Base-by-base conservation (phyloP, 2,797 vertebrate genomes). In the Cryptoprocta ferox region DNA sequence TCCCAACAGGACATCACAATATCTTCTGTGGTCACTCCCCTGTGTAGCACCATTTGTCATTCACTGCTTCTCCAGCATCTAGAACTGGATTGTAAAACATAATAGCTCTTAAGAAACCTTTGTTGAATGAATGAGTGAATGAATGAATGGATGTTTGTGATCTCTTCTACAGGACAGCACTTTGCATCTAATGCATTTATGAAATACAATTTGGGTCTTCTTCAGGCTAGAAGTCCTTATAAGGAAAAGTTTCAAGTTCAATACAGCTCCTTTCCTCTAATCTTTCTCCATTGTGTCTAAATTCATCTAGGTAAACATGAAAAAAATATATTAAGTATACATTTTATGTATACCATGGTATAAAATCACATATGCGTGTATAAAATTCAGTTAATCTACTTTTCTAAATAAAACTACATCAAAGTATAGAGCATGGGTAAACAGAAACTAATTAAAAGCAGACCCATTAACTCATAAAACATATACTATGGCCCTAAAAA, bases 321-420 rank as follows among this genome's bases (percentile, higher is more conserved):
- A 75, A 93, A 93, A 68, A 63, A 70, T 15, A 59, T 65, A 83
- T 68, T 76, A 68, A 68, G 39, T 48, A 73, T 68, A 28, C 4
- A 39, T 83, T 91, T 68, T 45, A 37, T n/a, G 12, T 88, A n/a
- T 39, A 63, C 21, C 75, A 13, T 42, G 82, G 1, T 70, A 75
- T 56, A 45, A 53, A 89, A 63, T 65, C 39, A 65, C 8, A 32
- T 68, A 45, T 32, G 16, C 59, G 9, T 65, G 26, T 68, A 65
- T 59, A 68, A 76, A 89, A 81, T 80, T 83, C 26, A 79, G n/a
- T 56, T 89, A 53, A 85, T 89, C 63, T 48, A 53, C 28, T 95
- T 94, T 93, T 85, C 78, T 91, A 76, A 82, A 92, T 91, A 94
- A 95, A 93, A 12, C 37, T 83, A 78, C 53, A 86, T 75, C 19